Evolutionary conservation across 2,113 vertebrate genomes (phyloP), one percentile per base, ranked within the genome.

Genomic region (Piaya cayana): DNA sequence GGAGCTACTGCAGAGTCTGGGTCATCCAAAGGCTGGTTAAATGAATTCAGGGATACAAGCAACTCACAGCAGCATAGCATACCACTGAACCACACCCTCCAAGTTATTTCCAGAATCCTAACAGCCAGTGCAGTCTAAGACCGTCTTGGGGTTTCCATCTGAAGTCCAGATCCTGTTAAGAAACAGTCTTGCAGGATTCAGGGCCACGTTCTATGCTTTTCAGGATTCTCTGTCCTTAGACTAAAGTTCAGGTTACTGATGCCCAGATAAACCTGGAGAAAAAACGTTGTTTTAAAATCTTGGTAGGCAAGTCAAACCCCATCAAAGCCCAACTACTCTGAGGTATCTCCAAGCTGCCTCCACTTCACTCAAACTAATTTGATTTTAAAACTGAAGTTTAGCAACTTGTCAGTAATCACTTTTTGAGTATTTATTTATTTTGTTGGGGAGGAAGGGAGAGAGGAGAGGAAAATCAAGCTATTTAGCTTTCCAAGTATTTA

Each of bases 401-500:
- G 74, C 50, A 86, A 91, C 68, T 92, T 90, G 74, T 90, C 81
- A 88, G 70, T 75, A 92, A 87, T 83, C 37, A 84, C 58, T 91
- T 94, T 68, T 60, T 34, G 64, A 92, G 80, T 75, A 93, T 84
- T 92, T 96, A 85, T 94, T 91, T 91, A 59, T 80, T 95, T 87
- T 88, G 55, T 49, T 67, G 86, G 43, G 56, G 50, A 91, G 59
- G 80, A 67, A 81, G 23, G 78, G 65, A 72, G 50, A 20, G 27
- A 80, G n/a, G 49, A 83, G 34, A 88, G 69, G 70, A 94, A 94
- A 88, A 85, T 87, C 74, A 95, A 89, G 76, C 95, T 68, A 76
- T 96, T 95, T 94, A 77, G 78, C 81, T 88, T 94, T 92, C 86
- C 86, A 93, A 96, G 86, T 87, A 78, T 83, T 94, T 90, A 95